Evolutionary conservation across 2,797 vertebrate species (phyloP), one percentile per base, ranked within the genome.

Genomic region (Miichthys miiuy): DNA sequence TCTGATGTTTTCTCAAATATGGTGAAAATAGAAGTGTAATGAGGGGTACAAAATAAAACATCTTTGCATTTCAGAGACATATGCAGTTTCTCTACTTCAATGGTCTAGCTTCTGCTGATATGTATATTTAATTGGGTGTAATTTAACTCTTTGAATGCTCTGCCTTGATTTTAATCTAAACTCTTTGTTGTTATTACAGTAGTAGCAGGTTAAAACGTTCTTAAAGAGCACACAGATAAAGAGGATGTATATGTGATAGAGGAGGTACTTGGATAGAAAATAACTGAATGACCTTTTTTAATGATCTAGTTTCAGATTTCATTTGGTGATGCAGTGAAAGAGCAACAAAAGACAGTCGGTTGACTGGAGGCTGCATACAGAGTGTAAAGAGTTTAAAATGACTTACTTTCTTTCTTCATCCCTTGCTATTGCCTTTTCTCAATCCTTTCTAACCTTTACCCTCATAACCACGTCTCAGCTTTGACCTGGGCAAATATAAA

Each of bases 61-160:
- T 80, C 80, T 91, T 89, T 89, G 91, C 83, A 84, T 92, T 94
- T 87, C 69, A 87, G 82, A 84, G 77, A 79, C 87, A 86, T 79
- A 56, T 76, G 83, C 69, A 84, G 81, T 66, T 84, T 82, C 69
- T 68, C 65, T 71, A 61, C 78, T 85, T 83, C 80, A 52, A 30
- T 82, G 81, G 77, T 54, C 87, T 63, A 73, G 84, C 88, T 90
- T 83, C 81, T 87, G 75, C 76, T 88, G 64, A 89, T 89, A 81
- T 90, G 70, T 88, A 80, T 78, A 80, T 91, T 91, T 92, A 88
- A 89, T 87, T 93, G 75, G 72, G 30, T 85, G 68, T 82, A 87
- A 81, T 88, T 88, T 85, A 78, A 74, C 76, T 80, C 66, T 72
- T 56, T 75, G 41, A 68, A 80, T 23, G 44, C 16, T 51, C 2